Base-by-base conservation (phyloP, 2,888 invertebrate genomes). In the Rotaria magnacalcarata region DNA sequence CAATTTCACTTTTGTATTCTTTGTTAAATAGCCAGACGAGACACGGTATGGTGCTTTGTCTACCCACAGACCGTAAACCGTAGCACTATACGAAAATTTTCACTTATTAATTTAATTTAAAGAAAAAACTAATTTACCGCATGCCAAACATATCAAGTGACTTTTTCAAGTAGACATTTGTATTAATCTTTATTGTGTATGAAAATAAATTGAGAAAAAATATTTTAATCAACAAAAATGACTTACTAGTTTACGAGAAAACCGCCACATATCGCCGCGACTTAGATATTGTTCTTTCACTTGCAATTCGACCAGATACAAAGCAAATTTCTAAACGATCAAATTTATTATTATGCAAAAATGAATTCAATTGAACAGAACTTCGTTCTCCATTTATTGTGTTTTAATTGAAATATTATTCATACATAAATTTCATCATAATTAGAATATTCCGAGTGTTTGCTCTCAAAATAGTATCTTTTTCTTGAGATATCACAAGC, bases 251-350 rank as follows among this genome's bases (percentile, higher is more conserved):
- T 34, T 43, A 87, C 88, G 87, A 88, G 90, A 80, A 60, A 98
- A 92, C 85, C 97, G 93, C 96, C 97, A 98, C 98, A 99, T 98
- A 92, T 99, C 99, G 87, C 97, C 96, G 86, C 99, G 93, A 24
- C 97, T 97, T 93, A 98, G 94, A 90, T 98, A 99, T 90, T 97
- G 96, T 91, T 99, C 98, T 91, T 96, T 96, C 90, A 98, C 98
- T 0, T 96, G 96, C 60, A 99, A 92, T 91, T 99, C 99, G 85
- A 99, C 94, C 0, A 97, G 96, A 92, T 99, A 98, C 3, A 86
- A 84, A 24, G 43, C 47, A 80, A 80, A 80, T n/a, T 41, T 16
- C 80, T 80, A 80, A 47, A 47, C 16, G 47, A 34, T 34, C 34
- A 34, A 34, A 34, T 34, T 34, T 34, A 34, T 34, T 34, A 34